These are phyloP conservation scores for Agapornis canus DNA, from an alignment of 2,797 vertebrate species.

Conservation along the genomic window DNA sequence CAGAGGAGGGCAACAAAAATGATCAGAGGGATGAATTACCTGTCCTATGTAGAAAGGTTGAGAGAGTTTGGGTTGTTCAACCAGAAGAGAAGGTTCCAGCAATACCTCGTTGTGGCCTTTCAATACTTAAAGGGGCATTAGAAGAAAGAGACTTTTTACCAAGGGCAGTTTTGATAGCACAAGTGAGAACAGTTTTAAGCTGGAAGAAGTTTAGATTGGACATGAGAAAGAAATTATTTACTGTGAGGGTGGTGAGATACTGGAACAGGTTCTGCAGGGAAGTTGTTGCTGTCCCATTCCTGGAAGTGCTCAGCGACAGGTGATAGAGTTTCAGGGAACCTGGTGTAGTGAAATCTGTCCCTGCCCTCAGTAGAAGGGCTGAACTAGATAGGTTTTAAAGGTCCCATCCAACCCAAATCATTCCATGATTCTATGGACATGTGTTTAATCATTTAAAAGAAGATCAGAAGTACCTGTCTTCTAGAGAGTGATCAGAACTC, in stretches of 20 bases:
- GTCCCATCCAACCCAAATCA: neutral
- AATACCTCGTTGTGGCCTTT: neutral
- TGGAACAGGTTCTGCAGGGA: neutral
- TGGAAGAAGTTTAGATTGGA: neutral
- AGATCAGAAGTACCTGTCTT: neutral
- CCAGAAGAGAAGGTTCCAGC: neutral
- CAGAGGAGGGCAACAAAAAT: neutral
- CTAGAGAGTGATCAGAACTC: neutral
- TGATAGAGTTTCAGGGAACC: neutral
- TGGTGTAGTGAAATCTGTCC: neutral
- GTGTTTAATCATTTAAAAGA: neutral
- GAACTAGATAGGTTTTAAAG: neutral
- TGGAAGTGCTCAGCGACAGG: neutral
- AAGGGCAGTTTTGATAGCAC: neutral
- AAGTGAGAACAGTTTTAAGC: neutral
- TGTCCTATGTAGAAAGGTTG: neutral
- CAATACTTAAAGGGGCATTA: neutral
- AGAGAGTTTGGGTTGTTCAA: neutral
- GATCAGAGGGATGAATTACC: neutral
- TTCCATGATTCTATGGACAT: neutral
- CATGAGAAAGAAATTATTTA: neutral
- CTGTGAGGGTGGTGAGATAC: neutral
- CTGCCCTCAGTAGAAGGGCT: accelerated
- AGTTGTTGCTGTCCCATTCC: neutral
- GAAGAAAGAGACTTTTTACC: neutral